phyloP scores from a whole-genome alignment of 2,113 vertebrate species.

The Heptranchias perlo region DNA sequence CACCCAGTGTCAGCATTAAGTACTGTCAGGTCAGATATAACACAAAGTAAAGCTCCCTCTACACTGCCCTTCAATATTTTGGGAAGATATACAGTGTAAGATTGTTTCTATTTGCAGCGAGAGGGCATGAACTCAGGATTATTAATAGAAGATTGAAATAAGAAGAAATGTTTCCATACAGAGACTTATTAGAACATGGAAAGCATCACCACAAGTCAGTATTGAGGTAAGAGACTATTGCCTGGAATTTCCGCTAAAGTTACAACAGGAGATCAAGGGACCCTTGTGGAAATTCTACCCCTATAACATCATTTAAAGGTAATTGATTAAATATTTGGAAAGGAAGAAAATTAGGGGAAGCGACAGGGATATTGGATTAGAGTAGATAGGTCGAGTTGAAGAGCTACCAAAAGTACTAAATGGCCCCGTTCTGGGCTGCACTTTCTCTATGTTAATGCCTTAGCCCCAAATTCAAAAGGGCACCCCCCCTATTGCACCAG shows the following conservation, averaged over 20 bases:
- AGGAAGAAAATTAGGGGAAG: neutral
- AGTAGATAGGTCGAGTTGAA: neutral
- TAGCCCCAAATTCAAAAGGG: neutral
- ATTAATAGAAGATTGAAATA: neutral
- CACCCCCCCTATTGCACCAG: neutral
- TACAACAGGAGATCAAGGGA: neutral
- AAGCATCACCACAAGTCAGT: neutral
- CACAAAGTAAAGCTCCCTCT: neutral
- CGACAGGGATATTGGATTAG: neutral
- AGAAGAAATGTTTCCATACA: neutral
- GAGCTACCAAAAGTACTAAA: neutral
- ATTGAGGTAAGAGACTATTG: neutral
- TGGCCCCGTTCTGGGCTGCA: neutral
- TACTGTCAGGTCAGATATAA: neutral
- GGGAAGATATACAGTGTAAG: too few species aligned
- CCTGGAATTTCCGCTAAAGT: neutral
- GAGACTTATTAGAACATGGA: neutral
- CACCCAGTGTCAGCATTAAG: neutral
- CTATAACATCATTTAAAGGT: neutral
- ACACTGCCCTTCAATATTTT: neutral
- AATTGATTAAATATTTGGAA: neutral
- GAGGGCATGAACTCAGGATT: neutral
- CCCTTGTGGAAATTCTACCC: neutral
- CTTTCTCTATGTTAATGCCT: neutral
- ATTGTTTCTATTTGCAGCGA: neutral